Percentiles rank a stretch among this genome's conserved stretches.
Conservation (phyloP, 2,888 invertebrate genomes). For the Pristionchus entomophagus region DNA sequence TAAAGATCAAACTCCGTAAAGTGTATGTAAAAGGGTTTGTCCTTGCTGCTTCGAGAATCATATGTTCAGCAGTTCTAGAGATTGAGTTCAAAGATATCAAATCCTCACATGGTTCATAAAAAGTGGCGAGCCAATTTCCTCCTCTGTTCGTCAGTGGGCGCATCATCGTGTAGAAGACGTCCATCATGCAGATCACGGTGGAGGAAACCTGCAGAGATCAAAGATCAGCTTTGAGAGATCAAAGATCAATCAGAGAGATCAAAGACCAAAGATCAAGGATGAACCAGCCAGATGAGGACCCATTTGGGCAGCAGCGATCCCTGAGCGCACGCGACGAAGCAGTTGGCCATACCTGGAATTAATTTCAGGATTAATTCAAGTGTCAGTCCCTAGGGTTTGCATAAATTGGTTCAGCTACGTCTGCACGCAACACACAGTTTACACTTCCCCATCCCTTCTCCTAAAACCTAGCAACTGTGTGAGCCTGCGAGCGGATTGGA, state of each 20-base stretch:
- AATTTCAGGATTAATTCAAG: neutral
- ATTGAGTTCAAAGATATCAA: constrained; percentile 1
- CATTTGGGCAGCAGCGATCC: constrained; percentile 39
- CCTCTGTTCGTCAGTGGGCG: constrained; percentile 41
- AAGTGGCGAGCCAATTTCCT: constrained; percentile 4
- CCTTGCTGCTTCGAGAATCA: too few species aligned
- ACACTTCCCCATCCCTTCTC: too few species aligned
- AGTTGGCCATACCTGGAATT: neutral
- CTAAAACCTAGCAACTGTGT: too few species aligned
- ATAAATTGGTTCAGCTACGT: too few species aligned
- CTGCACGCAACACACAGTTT: too few species aligned
- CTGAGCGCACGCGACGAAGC: neutral
- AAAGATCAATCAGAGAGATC: constrained; percentile 11
- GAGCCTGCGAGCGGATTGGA: too few species aligned
- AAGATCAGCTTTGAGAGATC: constrained; percentile 22
- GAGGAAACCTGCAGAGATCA: constrained; percentile 40
- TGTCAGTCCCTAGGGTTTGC: neutral
- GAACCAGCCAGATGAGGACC: constrained; percentile 43
- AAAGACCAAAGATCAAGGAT: neutral
- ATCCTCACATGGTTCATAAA: constrained; percentile 39
- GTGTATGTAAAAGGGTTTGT: too few species aligned
- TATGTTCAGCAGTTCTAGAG: neutral
- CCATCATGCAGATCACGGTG: constrained; percentile 36
- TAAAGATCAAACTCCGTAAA: neutral
- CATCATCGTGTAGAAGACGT: constrained; percentile 47